Percentiles rank a stretch among this genome's conserved stretches.
Conservation (phyloP, 2,888 invertebrate species). For the Netelia inedita region DNA sequence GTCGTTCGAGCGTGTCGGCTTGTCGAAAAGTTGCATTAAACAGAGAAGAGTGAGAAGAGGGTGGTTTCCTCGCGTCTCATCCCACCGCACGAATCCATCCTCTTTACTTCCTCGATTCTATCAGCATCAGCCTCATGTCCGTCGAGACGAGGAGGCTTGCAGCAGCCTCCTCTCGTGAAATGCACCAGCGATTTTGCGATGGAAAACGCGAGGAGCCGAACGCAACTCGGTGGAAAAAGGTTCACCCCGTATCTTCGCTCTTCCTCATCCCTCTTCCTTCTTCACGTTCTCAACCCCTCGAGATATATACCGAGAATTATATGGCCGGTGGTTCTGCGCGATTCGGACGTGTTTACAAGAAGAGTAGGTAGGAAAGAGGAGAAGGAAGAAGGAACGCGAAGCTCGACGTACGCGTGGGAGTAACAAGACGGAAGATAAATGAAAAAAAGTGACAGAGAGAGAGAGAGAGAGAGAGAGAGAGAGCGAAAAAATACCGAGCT, state of each 20-base stretch:
- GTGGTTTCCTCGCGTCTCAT: too few relatives aligned
- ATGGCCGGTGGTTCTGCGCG: slow-evolving; percentile 37
- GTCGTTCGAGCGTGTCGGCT: too few relatives aligned
- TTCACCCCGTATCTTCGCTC: not conserved
- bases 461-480: slow-evolving; percentile 4
- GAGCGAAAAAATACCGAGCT: not conserved
- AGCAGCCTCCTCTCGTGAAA: slow-evolving; percentile 29
- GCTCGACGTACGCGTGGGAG: slow-evolving; percentile 7
- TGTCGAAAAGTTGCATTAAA: too few relatives aligned
- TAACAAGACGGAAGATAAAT: slow-evolving; percentile 22
- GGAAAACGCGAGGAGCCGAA: slow-evolving; percentile 26
- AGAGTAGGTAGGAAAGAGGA: not conserved
- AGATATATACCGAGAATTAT: slow-evolving; percentile 14
- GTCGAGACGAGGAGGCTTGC: not conserved
- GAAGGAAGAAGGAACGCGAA: not conserved
- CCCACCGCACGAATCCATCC: not conserved
- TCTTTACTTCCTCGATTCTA: not conserved
- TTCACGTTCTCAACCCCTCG: not conserved
- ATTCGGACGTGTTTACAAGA: slow-evolving; percentile 56
- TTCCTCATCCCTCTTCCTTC: not conserved
- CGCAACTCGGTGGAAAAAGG: slow-evolving; percentile 21
- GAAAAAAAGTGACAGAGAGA: slow-evolving; percentile 9
- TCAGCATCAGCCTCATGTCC: not conserved
- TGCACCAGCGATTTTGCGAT: slow-evolving; percentile 31
- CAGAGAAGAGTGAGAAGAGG: too few relatives aligned